Evolutionary conservation across 2,113 vertebrate genomes (phyloP).

Genomic region (Prionailurus bengalensis): DNA sequence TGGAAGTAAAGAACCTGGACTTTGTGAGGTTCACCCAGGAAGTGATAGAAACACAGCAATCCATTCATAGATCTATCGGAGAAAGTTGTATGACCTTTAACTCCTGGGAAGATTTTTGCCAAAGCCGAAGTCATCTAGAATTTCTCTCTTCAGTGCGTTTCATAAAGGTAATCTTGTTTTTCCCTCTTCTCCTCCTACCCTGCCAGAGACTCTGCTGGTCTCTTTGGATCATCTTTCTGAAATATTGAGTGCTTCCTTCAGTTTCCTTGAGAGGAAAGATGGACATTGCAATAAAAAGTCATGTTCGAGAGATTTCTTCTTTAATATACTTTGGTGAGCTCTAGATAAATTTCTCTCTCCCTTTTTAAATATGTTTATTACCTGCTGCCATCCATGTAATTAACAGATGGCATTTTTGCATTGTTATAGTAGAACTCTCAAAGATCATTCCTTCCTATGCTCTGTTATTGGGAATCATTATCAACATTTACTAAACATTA

Average conservation of each 20-base stretch:
- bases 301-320: not conserved
- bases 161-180: conserved; percentile 54
- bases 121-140: conserved; percentile 72
- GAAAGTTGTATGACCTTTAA: conserved; percentile 63
- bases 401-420: not conserved
- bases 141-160: conserved; percentile 68
- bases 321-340: conserved; percentile 24
- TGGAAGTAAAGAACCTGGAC: conserved; percentile 55
- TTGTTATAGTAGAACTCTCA: not conserved
- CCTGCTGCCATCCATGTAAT: not conserved
- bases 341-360: conserved; percentile 1
- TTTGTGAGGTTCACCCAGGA: conserved; percentile 58
- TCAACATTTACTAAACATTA: conserved; percentile 41
- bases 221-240: conserved; percentile 55
- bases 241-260: not conserved
- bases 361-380: not conserved
- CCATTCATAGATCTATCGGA: conserved; percentile 49
- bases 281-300: conserved; percentile 13
- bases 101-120: conserved; percentile 55
- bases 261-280: conserved; percentile 23
- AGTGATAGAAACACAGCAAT: conserved; percentile 71
- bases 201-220: not conserved
- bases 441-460: conserved; percentile 2
- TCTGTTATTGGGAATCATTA: conserved; percentile 31
- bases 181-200: not conserved